Evolutionary conservation across 2,113 vertebrate genomes (phyloP).

Genomic region (Colius striatus): DNA sequence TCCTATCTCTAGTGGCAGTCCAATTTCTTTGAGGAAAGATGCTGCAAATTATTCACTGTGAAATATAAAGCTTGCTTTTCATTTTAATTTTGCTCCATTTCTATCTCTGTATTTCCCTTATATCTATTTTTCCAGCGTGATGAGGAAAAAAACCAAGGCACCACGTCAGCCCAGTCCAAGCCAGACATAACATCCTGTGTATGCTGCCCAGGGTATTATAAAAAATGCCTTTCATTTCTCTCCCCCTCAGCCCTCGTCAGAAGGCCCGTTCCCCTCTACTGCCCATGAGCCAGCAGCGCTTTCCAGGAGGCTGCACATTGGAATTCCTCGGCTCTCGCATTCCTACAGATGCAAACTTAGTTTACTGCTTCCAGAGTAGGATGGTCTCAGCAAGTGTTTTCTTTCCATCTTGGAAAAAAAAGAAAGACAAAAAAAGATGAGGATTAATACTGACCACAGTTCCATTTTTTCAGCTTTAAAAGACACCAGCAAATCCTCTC

Average conservation of each 20-base stretch:
- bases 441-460: background rate
- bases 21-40: background rate
- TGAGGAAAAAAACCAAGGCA: background rate
- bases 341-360: background rate
- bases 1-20: background rate
- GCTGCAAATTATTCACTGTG: conserved; percentile 33
- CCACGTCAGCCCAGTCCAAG: conserved; percentile 60
- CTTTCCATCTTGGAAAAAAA: background rate
- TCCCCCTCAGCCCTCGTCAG: background rate
- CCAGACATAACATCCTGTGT: conserved; percentile 66
- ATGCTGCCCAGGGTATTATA: conserved; percentile 50
- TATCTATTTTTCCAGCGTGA: conserved; percentile 46
- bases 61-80: conserved; percentile 39
- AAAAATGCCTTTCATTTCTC: conserved; percentile 61
- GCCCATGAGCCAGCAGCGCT: conserved; percentile 15
- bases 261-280: conserved; percentile 36
- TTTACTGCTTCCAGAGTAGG: background rate
- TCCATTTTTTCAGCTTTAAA: background rate
- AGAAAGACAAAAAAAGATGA: background rate
- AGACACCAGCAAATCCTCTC: background rate
- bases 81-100: conserved; percentile 45
- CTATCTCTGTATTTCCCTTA: conserved; percentile 32
- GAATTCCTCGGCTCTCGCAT: background rate
- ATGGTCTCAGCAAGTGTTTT: background rate
- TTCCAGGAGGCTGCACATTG: conserved; percentile 24